phyloP scores from a whole-genome alignment of 30 jellyfish, hydroid and myxozoan species.

The Turritopsis dohrnii region DNA sequence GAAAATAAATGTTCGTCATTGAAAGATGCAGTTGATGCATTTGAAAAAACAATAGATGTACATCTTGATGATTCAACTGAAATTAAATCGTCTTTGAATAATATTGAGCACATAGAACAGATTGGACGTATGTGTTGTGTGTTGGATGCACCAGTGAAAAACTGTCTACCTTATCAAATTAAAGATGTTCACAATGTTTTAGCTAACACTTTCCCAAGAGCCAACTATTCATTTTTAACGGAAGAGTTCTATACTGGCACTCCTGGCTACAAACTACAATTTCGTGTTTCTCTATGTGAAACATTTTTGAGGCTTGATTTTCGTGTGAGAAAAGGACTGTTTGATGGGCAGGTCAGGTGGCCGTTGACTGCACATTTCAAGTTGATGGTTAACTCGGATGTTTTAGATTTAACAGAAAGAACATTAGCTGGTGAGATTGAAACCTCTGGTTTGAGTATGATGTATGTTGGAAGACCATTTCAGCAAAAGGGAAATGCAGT shows the following conservation, averaged over 20 bases:
- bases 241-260: not conserved
- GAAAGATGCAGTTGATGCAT: not conserved
- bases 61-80: not conserved
- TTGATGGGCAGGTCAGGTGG: not conserved
- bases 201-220: not conserved
- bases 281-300: not conserved
- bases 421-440: not conserved
- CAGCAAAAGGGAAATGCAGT: not conserved
- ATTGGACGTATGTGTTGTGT: not conserved
- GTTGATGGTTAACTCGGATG: not conserved
- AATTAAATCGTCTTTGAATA: not conserved
- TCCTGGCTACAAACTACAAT: constrained; percentile 10
- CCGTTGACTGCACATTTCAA: not conserved
- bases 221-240: not conserved
- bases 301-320: not conserved
- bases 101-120: not conserved
- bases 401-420: not conserved
- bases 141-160: not conserved
- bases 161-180: not conserved
- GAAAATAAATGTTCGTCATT: too few relatives aligned
- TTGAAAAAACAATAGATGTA: not conserved
- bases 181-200: not conserved
- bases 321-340: not conserved
- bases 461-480: not conserved
- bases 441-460: not conserved